A percentile compares a stretch with the other conserved stretches of the same genome.
These are phyloP conservation scores for Thera britannica DNA, from an alignment of 2,888 invertebrate species.

Conservation along the genomic window DNA sequence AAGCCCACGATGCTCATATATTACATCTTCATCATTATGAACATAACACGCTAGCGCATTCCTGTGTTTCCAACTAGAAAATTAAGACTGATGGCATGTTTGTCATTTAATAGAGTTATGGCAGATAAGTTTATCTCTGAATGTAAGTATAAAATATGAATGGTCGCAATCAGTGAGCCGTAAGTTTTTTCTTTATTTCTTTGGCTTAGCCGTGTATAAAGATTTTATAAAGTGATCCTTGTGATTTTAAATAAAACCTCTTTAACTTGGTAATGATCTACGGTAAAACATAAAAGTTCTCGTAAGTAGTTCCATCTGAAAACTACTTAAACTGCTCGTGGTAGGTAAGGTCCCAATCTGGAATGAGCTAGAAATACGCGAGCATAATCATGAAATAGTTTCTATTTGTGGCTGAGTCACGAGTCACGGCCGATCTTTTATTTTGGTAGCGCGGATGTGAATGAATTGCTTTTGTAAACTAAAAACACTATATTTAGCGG, in stretches of 20 bases:
- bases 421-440: constrained; percentile 60
- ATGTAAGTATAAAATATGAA: neutral
- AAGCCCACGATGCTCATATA: constrained; percentile 20
- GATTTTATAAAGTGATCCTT: no score
- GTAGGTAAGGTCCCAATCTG: constrained; percentile 19
- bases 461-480: constrained; percentile 61
- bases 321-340: neutral
- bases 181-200: no score
- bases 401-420: constrained; percentile 56
- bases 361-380: constrained; percentile 26
- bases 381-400: constrained; percentile 22
- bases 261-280: no score
- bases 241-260: no score
- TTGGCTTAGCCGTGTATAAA: no score
- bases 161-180: no score
- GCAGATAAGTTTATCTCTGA: neutral
- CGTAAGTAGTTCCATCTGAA: neutral
- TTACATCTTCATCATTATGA: constrained; percentile 14
- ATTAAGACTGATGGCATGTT: constrained; percentile 22
- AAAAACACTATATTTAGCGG: constrained; percentile 65
- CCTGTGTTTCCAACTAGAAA: constrained; percentile 22
- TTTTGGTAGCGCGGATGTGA: constrained; percentile 54
- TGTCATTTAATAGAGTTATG: constrained; percentile 4
- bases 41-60: constrained; percentile 22
- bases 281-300: no score